These are phyloP conservation scores for Zaprionus taronus DNA, from an alignment of 1,140 invertebrate species.

Conservation along the genomic window DNA sequence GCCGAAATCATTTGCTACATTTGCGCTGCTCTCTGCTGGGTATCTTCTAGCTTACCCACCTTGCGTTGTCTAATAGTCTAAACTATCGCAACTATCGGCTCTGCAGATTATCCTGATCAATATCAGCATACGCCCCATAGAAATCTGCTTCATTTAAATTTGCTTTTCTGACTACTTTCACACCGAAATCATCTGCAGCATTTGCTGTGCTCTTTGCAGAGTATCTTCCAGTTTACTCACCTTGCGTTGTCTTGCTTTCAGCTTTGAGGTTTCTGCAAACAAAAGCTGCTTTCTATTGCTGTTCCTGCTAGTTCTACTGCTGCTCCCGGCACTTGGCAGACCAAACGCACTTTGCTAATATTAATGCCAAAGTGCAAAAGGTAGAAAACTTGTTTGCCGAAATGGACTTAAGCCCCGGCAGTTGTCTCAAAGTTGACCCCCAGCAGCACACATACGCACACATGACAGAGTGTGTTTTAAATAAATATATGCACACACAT, in stretches of 20 bases:
- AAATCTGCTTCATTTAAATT: too few relatives aligned
- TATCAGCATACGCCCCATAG: too few relatives aligned
- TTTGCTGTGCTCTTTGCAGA: neutral
- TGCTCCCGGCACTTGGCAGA: conserved; percentile 15
- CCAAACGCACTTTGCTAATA: conserved; percentile 48
- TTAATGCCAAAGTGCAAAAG: conserved; percentile 52
- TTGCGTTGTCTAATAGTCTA: too few relatives aligned
- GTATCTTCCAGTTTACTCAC: neutral
- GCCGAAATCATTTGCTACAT: too few relatives aligned
- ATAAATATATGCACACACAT: conserved; percentile 26
- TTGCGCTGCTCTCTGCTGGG: too few relatives aligned
- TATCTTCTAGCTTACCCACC: too few relatives aligned
- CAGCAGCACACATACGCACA: neutral
- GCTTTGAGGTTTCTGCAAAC: conserved; percentile 37
- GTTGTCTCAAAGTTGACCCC: conserved; percentile 49
- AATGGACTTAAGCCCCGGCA: conserved; percentile 40
- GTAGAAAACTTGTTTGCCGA: conserved; percentile 48
- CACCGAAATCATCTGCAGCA: too few relatives aligned
- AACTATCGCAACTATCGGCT: too few relatives aligned
- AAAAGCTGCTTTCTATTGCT: conserved; percentile 40
- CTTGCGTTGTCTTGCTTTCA: neutral
- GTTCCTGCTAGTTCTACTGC: neutral
- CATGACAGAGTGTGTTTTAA: conserved; percentile 11
- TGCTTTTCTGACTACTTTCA: too few relatives aligned
- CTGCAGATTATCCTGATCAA: too few relatives aligned